Conservation (phyloP, 2,797 vertebrate species). For the Hemibagrus guttatus region DNA sequence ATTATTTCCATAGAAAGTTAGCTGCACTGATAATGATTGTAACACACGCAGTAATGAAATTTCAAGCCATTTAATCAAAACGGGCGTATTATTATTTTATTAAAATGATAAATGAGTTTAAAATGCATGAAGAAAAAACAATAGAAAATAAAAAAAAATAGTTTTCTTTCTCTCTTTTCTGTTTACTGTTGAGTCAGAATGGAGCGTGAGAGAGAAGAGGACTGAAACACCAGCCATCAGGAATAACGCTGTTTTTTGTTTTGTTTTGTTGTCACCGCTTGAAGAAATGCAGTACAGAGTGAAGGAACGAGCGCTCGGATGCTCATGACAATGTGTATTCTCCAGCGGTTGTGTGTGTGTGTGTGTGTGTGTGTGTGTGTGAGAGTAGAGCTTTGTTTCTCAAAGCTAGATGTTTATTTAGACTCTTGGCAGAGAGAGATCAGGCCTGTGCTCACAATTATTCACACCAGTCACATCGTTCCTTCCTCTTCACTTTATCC, state of each 20-base stretch:
- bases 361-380: too few relatives aligned
- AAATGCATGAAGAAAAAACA: background rate
- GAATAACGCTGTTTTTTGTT: background rate
- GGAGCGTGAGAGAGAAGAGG: background rate
- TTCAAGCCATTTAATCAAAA: background rate
- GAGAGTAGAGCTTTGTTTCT: background rate
- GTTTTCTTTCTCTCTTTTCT: background rate
- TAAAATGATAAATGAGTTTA: too few relatives aligned
- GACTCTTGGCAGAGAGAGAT: conserved; percentile 7
- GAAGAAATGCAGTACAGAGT: background rate
- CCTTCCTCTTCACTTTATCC: conserved; percentile 1
- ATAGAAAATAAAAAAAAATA: background rate
- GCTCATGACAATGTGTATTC: background rate
- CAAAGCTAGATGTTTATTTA: conserved; percentile 9
- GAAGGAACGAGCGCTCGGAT: background rate
- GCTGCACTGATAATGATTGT: background rate
- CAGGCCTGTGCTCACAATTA: conserved; percentile 16
- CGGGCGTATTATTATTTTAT: background rate
- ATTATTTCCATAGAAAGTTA: background rate
- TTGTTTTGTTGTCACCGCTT: too few relatives aligned
- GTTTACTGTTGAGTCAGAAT: too few relatives aligned
- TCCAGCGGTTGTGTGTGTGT: background rate
- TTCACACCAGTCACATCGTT: conserved; percentile 15
- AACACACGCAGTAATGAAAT: background rate
- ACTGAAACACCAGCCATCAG: background rate